Conservation (phyloP, 2,888 invertebrate genomes). For the Heliconius sara region DNA sequence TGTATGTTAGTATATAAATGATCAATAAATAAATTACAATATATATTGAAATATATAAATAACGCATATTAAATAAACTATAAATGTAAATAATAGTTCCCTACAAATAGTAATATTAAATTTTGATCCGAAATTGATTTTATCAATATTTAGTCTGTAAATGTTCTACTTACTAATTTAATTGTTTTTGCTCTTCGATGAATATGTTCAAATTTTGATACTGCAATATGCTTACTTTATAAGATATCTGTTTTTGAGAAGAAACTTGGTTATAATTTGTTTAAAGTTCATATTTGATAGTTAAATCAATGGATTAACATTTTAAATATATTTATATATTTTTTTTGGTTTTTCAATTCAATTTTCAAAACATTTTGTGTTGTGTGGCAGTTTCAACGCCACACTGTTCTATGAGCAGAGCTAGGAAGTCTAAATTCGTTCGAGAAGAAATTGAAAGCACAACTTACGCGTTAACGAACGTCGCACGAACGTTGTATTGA, state of each 20-base stretch:
- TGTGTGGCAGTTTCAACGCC: background rate
- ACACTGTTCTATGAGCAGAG: background rate
- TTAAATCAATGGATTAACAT: too few species aligned
- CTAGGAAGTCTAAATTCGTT: background rate
- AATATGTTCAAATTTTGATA: background rate
- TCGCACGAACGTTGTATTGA: background rate
- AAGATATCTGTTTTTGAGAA: background rate
- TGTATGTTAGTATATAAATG: too few species aligned
- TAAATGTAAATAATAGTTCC: too few species aligned
- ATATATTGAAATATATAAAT: too few species aligned
- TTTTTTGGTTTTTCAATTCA: too few species aligned
- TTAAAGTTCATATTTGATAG: too few species aligned
- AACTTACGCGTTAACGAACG: background rate
- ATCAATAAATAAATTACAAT: too few species aligned
- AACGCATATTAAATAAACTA: too few species aligned
- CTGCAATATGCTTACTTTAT: background rate
- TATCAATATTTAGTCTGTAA: slow-evolving; percentile 13
- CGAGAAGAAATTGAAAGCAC: too few species aligned
- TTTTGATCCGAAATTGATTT: slow-evolving; percentile 7
- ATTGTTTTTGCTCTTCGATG: background rate
- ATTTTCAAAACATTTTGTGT: too few species aligned
- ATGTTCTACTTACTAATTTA: background rate
- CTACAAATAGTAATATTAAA: background rate
- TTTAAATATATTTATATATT: too few species aligned
- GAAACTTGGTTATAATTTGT: too few species aligned